A percentile compares a stretch with the other conserved stretches of the same genome.
Evolutionary conservation across 2,797 vertebrate genomes (phyloP).

Genomic region (Eulemur mongoz): DNA sequence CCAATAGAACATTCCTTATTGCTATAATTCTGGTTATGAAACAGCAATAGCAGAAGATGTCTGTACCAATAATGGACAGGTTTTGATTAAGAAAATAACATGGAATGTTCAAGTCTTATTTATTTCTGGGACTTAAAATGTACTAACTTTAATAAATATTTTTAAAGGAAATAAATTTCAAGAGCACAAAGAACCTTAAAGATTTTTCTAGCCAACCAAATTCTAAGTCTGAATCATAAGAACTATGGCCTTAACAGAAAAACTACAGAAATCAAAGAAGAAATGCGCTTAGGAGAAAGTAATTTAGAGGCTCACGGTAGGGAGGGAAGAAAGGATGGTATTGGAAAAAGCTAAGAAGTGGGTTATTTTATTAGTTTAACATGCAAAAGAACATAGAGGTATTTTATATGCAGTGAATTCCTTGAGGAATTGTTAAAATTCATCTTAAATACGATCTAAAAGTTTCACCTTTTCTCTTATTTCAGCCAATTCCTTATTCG

Average conservation of each 20-base stretch:
- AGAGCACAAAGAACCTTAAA: neutral
- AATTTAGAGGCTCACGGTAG: neutral
- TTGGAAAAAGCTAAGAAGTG: neutral
- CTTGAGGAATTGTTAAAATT: neutral
- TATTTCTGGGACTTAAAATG: neutral
- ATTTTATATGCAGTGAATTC: neutral
- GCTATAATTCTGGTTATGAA: neutral
- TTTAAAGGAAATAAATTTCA: neutral
- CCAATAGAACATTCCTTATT: neutral
- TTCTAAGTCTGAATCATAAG: neutral
- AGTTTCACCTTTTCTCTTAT: constrained; percentile 2
- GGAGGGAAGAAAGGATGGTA: neutral
- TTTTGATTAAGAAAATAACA: neutral
- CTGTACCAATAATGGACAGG: neutral
- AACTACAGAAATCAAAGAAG: neutral
- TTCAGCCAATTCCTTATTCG: neutral
- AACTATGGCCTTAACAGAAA: neutral
- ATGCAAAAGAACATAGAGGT: neutral
- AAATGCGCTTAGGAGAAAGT: neutral
- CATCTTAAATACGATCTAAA: neutral
- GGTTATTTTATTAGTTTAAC: neutral
- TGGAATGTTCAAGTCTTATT: neutral
- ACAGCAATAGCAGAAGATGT: neutral
- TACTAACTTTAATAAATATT: neutral
- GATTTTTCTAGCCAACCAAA: neutral